phyloP scores from a whole-genome alignment of 1,140 invertebrate species.

The Steinernema feltiae region DNA sequence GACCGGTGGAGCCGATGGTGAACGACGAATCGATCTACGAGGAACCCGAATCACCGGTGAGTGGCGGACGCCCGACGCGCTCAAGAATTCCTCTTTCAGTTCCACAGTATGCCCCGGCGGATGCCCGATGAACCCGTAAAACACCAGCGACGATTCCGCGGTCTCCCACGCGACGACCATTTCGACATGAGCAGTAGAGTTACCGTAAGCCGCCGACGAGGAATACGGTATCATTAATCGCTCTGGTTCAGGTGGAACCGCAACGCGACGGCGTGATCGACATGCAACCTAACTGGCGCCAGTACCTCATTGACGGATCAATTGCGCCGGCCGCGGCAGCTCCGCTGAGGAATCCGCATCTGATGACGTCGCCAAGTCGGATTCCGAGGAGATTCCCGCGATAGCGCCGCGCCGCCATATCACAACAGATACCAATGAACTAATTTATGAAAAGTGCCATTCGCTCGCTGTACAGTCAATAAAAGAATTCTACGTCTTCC shows the following conservation, averaged over 20 bases:
- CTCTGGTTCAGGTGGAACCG: not conserved
- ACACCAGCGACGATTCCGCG: not conserved
- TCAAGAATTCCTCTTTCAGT: not conserved
- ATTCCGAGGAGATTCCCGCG: not conserved
- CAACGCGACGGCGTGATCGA: not conserved
- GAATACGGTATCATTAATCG: not conserved
- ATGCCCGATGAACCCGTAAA: not conserved
- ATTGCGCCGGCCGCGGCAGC: not conserved
- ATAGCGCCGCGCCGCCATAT: not conserved
- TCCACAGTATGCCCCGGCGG: not conserved
- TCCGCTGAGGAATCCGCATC: not conserved
- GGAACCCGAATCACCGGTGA: not conserved
- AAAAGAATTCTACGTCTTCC: not conserved
- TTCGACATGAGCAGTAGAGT: not conserved
- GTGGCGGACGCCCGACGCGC: not conserved
- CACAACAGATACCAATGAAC: not conserved
- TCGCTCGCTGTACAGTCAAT: not conserved
- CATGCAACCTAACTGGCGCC: constrained; percentile 7
- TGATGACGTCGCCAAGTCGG: not conserved
- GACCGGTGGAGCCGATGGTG: not conserved
- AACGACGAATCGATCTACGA: constrained; percentile 9
- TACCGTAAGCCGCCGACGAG: not conserved
- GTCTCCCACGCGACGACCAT: not conserved
- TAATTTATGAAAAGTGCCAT: constrained; percentile 10
- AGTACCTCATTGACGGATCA: constrained; percentile 8